Evolutionary conservation across 1,140 invertebrate species (phyloP), one percentile per base, ranked within the genome.

Genomic region (Ostrea denselamellosa): DNA sequence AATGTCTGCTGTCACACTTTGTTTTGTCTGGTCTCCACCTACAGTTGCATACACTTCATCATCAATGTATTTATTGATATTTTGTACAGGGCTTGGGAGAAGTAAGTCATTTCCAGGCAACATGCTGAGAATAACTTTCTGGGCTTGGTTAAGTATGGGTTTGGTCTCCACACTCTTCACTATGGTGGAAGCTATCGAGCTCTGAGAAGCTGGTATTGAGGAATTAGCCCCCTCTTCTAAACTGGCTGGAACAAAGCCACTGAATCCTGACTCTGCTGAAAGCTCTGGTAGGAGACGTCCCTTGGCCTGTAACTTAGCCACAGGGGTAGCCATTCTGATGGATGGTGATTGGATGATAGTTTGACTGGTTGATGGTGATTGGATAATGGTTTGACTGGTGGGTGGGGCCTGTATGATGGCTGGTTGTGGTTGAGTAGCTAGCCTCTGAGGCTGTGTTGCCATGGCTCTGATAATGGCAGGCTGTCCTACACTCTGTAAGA

Each of bases 41-140:
- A 77, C 25, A 77, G 8, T 28, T 28, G 68, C 22, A 77, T 77
- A 34, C 25, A 28, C 68, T 34, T 77, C 68, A 77, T 77, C 28
- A 77, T 28, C 68, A 28, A 44, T 77, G 22, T 28, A 25, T 77
- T 34, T 25, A 77, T 77, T 77, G 2, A 77, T 77, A 77, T 44
- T 77, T 34, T 77, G 68, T 77, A 77, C 68, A 34, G 68, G 25
- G 68, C 22, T 77, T 14, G 68, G 68, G 12, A 77, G 28, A 34
- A 77, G 68, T 77, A 77, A 28, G 68, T 77, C 68, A 4, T 25
- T 34, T 8, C 68, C 68, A 28, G 68, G 68, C 68, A 77, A 3
- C 68, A 77, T 77, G 25, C 68, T 77, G 28, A 77, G 68, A 77
- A 77, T 77, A 22, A 77, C 68, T 14, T 77, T 44, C 68, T 77